Evolutionary conservation across 2,888 invertebrate species (phyloP), one percentile per base, ranked within the genome.

Genomic region (Cephalotes varians): DNA sequence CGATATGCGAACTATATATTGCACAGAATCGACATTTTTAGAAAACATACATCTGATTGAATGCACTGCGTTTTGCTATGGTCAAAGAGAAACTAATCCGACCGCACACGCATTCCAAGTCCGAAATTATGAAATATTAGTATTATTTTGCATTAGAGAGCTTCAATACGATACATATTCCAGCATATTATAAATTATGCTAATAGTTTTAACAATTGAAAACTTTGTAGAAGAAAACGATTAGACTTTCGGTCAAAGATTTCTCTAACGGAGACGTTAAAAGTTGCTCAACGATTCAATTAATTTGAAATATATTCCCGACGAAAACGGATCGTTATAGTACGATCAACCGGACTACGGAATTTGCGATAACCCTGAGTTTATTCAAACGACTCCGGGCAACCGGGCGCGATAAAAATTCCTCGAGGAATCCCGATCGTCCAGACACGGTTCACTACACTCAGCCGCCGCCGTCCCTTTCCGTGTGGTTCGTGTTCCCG

Each of bases 291-390:
- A 69, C 37, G 31, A 44, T 77, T 56, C 54, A 15, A 77, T 54
- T 54, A 44, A 77, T 67, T 31, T 21, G 76, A 15, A 15, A n/a
- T n/a, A n/a, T 31, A 10, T 21, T 40, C 40, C 31, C 69, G 69
- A 56, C 21, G 56, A 44, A 77, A 77, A 69, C 21, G 40, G 40
- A 18, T 77, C 69, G 54, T 54, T 44, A 56, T 34, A 31, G 40
- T 31, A 37, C 12, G 44, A 21, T 21, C 56, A 4, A 56, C 18
- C 37, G 37, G 65, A 21, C 28, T 25, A 44, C 34, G 69, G 54
- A 67, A 67, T 67, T 67, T 21, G 31, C 56, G 77, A 69, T 77
- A 77, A 56, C 77, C 77, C 77, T 77, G 77, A 77, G 56, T 69
- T 77, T 77, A 77, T 77, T 77, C 71, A 77, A 56, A 56, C 77